Percentiles rank a stretch among this genome's conserved stretches.
phyloP scores from a whole-genome alignment of 2,888 invertebrate genomes.

The Scaptomyza caliginosa region DNA sequence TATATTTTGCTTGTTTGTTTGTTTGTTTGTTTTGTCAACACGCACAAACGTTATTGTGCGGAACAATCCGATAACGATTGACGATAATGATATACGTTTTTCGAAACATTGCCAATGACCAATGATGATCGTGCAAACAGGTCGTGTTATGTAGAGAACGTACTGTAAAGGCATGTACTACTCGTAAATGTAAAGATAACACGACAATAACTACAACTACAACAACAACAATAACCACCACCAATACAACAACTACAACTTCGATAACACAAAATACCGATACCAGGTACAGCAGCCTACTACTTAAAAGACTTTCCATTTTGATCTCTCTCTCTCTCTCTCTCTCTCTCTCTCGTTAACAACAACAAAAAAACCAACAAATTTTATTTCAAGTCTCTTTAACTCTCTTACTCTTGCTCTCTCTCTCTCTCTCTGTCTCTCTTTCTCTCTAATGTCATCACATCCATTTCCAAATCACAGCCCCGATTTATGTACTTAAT shows the following conservation, averaged over 20 bases:
- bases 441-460: constrained; percentile 36
- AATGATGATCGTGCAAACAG: constrained; percentile 70
- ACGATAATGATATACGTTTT: constrained; percentile 30
- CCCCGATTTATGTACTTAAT: neutral
- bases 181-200: constrained; percentile 74
- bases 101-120: constrained; percentile 31
- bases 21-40: constrained; percentile 29
- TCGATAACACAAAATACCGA: constrained; percentile 76
- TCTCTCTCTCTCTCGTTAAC: constrained; percentile 59
- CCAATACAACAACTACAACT: constrained; percentile 59
- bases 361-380: constrained; percentile 26
- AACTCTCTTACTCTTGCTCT: constrained; percentile 35
- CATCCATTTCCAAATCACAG: constrained; percentile 15
- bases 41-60: constrained; percentile 29
- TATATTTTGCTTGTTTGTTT: constrained; percentile 46
- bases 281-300: constrained; percentile 76
- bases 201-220: constrained; percentile 72
- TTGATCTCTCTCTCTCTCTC: constrained; percentile 62
- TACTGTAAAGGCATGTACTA: constrained; percentile 75
- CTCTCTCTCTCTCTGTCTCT: constrained; percentile 48
- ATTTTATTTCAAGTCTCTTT: constrained; percentile 33
- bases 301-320: constrained; percentile 66
- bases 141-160: constrained; percentile 83
- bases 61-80: constrained; percentile 27
- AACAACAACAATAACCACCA: constrained; percentile 48